Conservation (phyloP, 2,888 invertebrate species). For the Eumerus sabulonum region DNA sequence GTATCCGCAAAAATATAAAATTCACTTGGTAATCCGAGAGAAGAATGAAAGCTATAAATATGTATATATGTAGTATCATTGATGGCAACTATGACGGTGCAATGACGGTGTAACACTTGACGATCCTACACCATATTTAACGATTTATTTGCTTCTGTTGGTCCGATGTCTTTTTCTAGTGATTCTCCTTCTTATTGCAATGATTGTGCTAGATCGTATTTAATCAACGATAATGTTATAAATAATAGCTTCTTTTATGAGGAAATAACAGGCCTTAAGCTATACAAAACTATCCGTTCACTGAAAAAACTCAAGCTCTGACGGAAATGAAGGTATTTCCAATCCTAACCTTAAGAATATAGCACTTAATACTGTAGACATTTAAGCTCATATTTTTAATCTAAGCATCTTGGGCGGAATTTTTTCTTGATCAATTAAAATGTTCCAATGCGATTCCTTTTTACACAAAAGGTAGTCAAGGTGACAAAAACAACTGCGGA, state of each 20-base stretch:
- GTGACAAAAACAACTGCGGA: too few species aligned
- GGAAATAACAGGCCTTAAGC: too few species aligned
- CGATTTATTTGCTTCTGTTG: slow-evolving; percentile 5
- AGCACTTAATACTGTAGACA: slow-evolving; percentile 1
- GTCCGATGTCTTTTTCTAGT: neutral
- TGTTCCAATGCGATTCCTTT: neutral
- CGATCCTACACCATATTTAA: neutral
- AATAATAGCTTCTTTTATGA: too few species aligned
- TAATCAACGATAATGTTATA: too few species aligned
- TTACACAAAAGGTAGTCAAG: neutral
- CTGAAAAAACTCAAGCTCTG: too few species aligned
- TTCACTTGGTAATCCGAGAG: slow-evolving; percentile 15
- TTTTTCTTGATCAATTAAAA: neutral
- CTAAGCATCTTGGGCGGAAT: neutral
- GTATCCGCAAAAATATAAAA: slow-evolving; percentile 6
- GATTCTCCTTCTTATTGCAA: slow-evolving; percentile 15
- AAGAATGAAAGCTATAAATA: slow-evolving; percentile 22
- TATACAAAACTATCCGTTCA: too few species aligned
- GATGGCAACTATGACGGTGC: neutral
- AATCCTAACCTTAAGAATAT: too few species aligned
- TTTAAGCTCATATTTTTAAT: slow-evolving; percentile 13
- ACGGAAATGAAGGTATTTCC: too few species aligned
- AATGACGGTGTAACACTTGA: slow-evolving; percentile 3
- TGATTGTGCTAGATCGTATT: neutral
- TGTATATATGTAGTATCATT: slow-evolving; percentile 24